Base-by-base conservation (phyloP, 2,113 vertebrate species). In the Scomber colias region DNA sequence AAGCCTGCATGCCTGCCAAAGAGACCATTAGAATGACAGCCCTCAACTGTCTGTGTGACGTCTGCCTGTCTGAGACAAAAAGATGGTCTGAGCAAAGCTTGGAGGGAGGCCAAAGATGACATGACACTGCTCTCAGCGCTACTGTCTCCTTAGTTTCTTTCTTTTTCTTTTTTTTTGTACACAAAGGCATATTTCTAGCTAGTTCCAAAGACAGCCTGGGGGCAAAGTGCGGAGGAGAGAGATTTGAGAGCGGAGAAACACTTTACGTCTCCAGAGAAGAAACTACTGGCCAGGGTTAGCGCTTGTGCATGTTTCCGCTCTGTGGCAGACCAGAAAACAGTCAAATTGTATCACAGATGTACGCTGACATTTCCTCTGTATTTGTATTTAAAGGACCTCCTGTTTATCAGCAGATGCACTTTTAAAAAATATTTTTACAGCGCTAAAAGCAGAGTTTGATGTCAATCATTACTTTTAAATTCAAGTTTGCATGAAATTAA, bases 101-200 rank as follows among this genome's bases (percentile, higher is more conserved):
- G 88, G 90, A 92, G 63, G 49, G 44, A 48, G 51, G 81, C 92
- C 91, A 94, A 89, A 86, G 81, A 91, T 77, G 86, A 91, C 79
- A 82, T 46, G 72, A 87, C 78, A 66, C 79, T 89, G 87, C 92
- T 92, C 84, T 90, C 89, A 66, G 57, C 15, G 79, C 87, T 85
- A 86, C 89, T 68, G 86, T 75, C 81, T 85, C 63, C 76, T 59
- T 15, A 35, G 82, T 75, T 84, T 82, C 9, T 40, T 40, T 9
- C 8, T 35, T 35, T 7, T 35, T 35, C 8, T 6, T 35, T 35
- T 35, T 40, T 40, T 40, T 75, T 76, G 64, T 50, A 86, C 68
- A 92, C 83, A 90, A 81, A 87, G 69, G 84, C 76, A 87, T 85
- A 79, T 91, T 86, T 92, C 84, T 80, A 75, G 71, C 62, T 74